Percentiles rank a stretch among this genome's conserved stretches.
phyloP scores from a whole-genome alignment of 2,888 invertebrate species.

The Timema cristinae region DNA sequence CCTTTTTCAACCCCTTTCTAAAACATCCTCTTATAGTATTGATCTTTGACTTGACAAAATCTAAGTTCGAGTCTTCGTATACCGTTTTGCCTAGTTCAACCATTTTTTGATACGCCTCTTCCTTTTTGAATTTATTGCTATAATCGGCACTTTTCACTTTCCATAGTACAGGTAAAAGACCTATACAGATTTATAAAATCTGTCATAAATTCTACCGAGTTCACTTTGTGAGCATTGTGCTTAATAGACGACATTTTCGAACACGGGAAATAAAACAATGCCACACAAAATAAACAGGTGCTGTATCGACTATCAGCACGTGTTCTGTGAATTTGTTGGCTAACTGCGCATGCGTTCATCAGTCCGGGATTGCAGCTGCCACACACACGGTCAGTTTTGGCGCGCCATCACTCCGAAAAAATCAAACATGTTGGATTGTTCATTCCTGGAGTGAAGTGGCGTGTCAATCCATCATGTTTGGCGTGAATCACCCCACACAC shows the following conservation, averaged over 20 bases:
- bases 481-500: constrained; percentile 4
- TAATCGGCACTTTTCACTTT: neutral
- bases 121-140: neutral
- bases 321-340: too few relatives aligned
- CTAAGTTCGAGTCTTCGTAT: neutral
- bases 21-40: neutral
- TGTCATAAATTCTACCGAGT: neutral
- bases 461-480: neutral
- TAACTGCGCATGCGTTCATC: neutral
- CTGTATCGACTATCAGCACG: too few relatives aligned
- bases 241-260: too few relatives aligned
- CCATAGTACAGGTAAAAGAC: neutral
- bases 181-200: neutral
- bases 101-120: constrained; percentile 7
- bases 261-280: too few relatives aligned
- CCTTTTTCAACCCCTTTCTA: constrained; percentile 2
- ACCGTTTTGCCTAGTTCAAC: neutral
- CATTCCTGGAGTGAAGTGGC: constrained; percentile 8
- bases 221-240: too few relatives aligned
- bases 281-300: too few relatives aligned
- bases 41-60: neutral
- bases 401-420: neutral
- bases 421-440: neutral
- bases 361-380: neutral
- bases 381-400: constrained; percentile 12